Base-by-base conservation (phyloP, 2,888 invertebrate genomes). In the Salpingus planirostris region DNA sequence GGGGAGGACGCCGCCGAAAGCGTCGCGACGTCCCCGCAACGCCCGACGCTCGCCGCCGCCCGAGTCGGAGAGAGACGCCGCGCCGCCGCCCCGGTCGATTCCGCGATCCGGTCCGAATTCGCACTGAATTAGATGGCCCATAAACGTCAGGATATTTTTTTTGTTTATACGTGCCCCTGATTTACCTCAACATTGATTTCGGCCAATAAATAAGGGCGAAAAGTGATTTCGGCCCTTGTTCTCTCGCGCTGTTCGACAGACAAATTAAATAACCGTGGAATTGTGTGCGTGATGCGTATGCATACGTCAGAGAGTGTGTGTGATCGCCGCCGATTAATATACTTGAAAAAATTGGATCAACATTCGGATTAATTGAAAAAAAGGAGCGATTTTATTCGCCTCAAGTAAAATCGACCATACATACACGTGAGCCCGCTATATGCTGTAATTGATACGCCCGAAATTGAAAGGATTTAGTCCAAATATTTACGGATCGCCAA, bases 121-220 rank as follows among this genome's bases (percentile, higher is more conserved):
- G 41, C 47, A 51, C 47, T 54, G 56, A 58, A 58, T 59, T 57
- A 57, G 59, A 54, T 53, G 54, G 53, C 48, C 58, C 54, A 58
- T 59, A 58, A 58, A 59, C 50, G 59, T 59, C 59, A 54, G 47
- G 46, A 44, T 45, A 47, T 52, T 52, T 54, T 54, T 54, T 37
- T 33, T 36, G 4, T 49, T 50, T 51, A 47, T 50, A 35, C 40
- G 44, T 44, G 44, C 49, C 49, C 42, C 54, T 56, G 57, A 59
- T 60, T 60, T 54, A 56, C 55, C 55, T 55, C 55, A 55, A 58
- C 59, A 59, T 59, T 56, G 60, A 57, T 59, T 59, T 54, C 47
- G 49, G 52, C 49, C 53, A 55, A 60, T 60, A 59, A 60, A 60
- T 59, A 59, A 57, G 57, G 55, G 55, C 49, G 52, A 49, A 55